phyloP scores from a whole-genome alignment of 2,797 vertebrate species.

The Pempheris klunzingeri region DNA sequence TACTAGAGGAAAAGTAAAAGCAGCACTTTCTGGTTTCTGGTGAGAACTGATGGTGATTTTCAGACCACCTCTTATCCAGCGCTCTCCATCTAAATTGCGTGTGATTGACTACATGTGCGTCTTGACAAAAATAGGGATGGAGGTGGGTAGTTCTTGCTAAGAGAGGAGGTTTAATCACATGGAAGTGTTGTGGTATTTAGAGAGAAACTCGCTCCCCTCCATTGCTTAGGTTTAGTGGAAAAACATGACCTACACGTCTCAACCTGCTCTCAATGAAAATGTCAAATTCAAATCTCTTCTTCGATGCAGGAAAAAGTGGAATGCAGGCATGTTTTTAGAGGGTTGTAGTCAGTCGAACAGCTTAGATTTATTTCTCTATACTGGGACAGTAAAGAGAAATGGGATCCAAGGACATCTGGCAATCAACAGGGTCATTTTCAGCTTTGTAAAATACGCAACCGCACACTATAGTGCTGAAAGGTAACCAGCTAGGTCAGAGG shows the following conservation, averaged over 20 bases:
- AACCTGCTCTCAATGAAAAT: constrained; percentile 38
- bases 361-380: constrained; percentile 25
- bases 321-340: constrained; percentile 3
- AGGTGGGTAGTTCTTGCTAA: constrained; percentile 33
- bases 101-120: constrained; percentile 49
- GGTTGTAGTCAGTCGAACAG: background rate
- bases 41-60: constrained; percentile 42
- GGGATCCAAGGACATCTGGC: constrained; percentile 49
- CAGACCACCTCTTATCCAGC: constrained; percentile 43
- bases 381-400: constrained; percentile 12
- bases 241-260: background rate
- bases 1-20: constrained; percentile 15
- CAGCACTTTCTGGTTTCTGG: constrained; percentile 30
- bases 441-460: constrained; percentile 20
- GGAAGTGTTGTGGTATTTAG: constrained; percentile 24
- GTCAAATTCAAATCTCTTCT: constrained; percentile 20
- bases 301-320: constrained; percentile 18
- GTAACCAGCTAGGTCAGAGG: constrained; percentile 35
- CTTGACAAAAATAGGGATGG: constrained; percentile 46
- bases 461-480: constrained; percentile 19
- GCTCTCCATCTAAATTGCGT: constrained; percentile 45
- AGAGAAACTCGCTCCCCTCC: constrained; percentile 15
- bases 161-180: constrained; percentile 53
- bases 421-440: constrained; percentile 31
- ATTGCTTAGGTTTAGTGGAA: background rate